A percentile compares a stretch with the other conserved stretches of the same genome.
Conservation (phyloP, 2,888 invertebrate species). For the Lasioglossum pauxillum region DNA sequence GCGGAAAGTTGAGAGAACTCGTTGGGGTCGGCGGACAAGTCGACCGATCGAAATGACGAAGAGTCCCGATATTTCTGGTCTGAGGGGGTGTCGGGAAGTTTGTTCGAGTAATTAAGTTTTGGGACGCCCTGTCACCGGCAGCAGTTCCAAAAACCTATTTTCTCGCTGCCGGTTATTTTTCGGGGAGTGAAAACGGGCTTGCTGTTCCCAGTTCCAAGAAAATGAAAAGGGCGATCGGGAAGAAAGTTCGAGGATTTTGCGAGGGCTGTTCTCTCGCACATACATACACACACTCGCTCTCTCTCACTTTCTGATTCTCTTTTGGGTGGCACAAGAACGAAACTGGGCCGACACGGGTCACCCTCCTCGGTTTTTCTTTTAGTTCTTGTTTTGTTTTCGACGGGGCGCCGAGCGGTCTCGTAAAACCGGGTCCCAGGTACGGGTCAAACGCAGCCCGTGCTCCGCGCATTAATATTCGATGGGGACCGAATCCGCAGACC, state of each 20-base stretch:
- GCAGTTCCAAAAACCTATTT: conserved; percentile 50
- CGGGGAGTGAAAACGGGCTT: neutral
- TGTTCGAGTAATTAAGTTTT: conserved; percentile 60
- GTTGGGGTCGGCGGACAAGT: conserved; percentile 28
- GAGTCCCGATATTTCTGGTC: conserved; percentile 52
- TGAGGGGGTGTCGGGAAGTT: conserved; percentile 28
- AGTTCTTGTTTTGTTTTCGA: conserved; percentile 28
- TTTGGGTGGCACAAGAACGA: neutral
- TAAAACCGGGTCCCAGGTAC: conserved; percentile 59
- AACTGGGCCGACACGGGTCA: conserved; percentile 45
- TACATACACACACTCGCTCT: too few relatives aligned
- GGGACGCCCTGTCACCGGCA: conserved; percentile 39
- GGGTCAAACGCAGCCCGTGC: conserved; percentile 55
- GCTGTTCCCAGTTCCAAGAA: conserved; percentile 10
- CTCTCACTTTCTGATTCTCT: neutral
- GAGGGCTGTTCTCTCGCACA: too few relatives aligned
- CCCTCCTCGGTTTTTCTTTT: conserved; percentile 12
- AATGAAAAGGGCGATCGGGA: conserved; percentile 19
- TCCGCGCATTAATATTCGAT: conserved; percentile 69
- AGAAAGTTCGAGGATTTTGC: neutral
- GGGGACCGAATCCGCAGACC: conserved; percentile 54
- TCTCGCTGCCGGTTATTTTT: conserved; percentile 33
- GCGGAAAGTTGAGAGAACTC: conserved; percentile 6
- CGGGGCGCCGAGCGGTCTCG: conserved; percentile 29
- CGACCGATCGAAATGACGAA: conserved; percentile 25